Evolutionary conservation across 2,797 vertebrate species (phyloP).

Genomic region (Miichthys miiuy): DNA sequence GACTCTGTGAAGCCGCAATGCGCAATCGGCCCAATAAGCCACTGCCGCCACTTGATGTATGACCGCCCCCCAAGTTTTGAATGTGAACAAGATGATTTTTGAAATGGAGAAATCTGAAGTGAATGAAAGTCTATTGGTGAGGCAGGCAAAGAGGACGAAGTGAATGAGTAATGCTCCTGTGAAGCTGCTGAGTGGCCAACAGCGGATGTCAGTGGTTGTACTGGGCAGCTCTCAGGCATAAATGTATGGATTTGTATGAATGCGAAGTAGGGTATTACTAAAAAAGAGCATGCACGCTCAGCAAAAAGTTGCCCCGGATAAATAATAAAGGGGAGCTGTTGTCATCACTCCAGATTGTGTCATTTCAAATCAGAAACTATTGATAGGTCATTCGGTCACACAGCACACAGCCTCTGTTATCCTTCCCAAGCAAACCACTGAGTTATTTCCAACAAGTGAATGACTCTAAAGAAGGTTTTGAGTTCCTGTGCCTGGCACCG

Average conservation of each 20-base stretch:
- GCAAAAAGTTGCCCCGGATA: constrained; percentile 56
- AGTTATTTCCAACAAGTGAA: constrained; percentile 39
- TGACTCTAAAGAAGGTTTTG: constrained; percentile 52
- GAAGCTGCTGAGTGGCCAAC: constrained; percentile 76
- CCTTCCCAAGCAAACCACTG: constrained; percentile 17
- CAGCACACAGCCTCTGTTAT: constrained; percentile 28
- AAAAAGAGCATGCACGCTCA: constrained; percentile 56
- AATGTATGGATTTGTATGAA: constrained; percentile 67
- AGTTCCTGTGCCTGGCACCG: constrained; percentile 16
- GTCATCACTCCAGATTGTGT: constrained; percentile 49
- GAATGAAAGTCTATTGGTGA: constrained; percentile 58
- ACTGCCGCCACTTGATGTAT: constrained; percentile 66
- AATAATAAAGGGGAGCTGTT: constrained; percentile 61
- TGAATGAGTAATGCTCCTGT: constrained; percentile 70
- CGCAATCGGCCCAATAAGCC: constrained; percentile 64
- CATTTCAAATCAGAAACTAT: constrained; percentile 49
- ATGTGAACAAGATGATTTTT: constrained; percentile 71
- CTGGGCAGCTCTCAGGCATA: constrained; percentile 49
- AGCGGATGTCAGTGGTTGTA: constrained; percentile 48
- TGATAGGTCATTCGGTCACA: constrained; percentile 51
- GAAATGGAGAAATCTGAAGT: constrained; percentile 58
- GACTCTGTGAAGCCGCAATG: constrained; percentile 70
- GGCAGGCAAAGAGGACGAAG: constrained; percentile 42
- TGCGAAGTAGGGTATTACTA: constrained; percentile 58
- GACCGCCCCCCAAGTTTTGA: constrained; percentile 69